Evolutionary conservation across 2,888 invertebrate species (phyloP).

Genomic region (Zhuqinia jingwanae): DNA sequence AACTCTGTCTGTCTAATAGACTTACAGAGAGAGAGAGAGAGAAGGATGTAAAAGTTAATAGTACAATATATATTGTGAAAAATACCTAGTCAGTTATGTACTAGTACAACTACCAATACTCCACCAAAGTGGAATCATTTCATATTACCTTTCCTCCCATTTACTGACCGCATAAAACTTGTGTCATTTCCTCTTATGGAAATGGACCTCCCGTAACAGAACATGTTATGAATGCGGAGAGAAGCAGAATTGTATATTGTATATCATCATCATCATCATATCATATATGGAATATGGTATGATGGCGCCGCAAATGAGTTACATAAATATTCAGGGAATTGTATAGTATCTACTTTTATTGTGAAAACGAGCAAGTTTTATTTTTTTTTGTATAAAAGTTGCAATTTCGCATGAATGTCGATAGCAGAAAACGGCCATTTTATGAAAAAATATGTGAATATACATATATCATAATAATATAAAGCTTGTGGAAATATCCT

Average conservation of each 20-base stretch:
- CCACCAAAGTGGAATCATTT: constrained; percentile 66
- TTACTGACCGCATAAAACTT: constrained; percentile 70
- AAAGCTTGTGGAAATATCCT: neutral
- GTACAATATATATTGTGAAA: constrained; percentile 16
- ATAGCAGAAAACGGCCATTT: neutral
- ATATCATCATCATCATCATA: neutral
- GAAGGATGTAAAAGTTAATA: neutral
- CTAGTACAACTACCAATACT: constrained; percentile 33
- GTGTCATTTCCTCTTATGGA: constrained; percentile 56
- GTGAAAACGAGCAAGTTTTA: too few relatives aligned
- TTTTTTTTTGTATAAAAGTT: neutral
- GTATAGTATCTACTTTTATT: too few relatives aligned
- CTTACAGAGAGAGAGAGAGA: neutral
- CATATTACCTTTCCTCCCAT: constrained; percentile 66
- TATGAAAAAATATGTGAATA: neutral
- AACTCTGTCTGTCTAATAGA: constrained; percentile 17
- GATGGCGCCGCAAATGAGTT: constrained; percentile 57
- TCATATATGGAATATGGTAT: neutral
- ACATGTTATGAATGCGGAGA: constrained; percentile 24
- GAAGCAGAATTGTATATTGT: neutral
- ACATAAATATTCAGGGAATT: constrained; percentile 54
- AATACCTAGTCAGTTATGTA: neutral
- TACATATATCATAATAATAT: neutral
- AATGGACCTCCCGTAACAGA: constrained; percentile 33
- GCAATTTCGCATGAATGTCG: constrained; percentile 18